Evolutionary conservation across 2,888 invertebrate genomes (phyloP).

Genomic region (Cantharis nigra): DNA sequence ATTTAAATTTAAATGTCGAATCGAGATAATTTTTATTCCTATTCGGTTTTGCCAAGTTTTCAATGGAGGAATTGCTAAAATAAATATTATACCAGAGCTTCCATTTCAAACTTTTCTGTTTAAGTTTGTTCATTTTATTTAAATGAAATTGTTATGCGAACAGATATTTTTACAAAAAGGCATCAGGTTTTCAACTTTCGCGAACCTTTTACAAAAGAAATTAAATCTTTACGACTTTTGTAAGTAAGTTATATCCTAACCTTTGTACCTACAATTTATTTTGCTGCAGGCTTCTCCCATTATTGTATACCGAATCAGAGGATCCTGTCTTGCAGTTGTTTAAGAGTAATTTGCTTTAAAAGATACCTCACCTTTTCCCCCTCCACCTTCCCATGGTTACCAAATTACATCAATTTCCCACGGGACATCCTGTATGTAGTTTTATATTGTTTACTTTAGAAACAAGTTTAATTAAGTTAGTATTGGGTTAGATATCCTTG

Average conservation of each 20-base stretch:
- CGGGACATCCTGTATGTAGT: neutral
- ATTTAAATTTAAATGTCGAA: neutral
- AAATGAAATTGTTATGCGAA: neutral
- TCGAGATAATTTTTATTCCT: neutral
- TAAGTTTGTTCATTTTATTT: neutral
- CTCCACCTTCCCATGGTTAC: too few relatives aligned
- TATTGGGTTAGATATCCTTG: neutral
- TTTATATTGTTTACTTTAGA: neutral
- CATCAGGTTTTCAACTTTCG: neutral
- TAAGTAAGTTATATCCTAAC: too few relatives aligned
- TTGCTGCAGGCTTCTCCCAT: neutral
- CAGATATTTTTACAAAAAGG: neutral
- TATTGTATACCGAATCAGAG: too few relatives aligned
- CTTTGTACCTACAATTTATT: too few relatives aligned
- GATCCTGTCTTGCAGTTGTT: too few relatives aligned
- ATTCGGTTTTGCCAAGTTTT: neutral
- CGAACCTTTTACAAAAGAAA: neutral
- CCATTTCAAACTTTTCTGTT: neutral
- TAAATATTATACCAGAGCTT: neutral
- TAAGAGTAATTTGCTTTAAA: too few relatives aligned
- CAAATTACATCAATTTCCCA: neutral
- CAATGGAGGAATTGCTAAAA: neutral
- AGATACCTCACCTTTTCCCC: too few relatives aligned
- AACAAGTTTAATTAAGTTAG: neutral
- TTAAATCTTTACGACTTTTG: neutral